Percentiles rank a stretch among this genome's conserved stretches.
phyloP scores from a whole-genome alignment of 2,888 invertebrate genomes.

The Copidosoma aretas region DNA sequence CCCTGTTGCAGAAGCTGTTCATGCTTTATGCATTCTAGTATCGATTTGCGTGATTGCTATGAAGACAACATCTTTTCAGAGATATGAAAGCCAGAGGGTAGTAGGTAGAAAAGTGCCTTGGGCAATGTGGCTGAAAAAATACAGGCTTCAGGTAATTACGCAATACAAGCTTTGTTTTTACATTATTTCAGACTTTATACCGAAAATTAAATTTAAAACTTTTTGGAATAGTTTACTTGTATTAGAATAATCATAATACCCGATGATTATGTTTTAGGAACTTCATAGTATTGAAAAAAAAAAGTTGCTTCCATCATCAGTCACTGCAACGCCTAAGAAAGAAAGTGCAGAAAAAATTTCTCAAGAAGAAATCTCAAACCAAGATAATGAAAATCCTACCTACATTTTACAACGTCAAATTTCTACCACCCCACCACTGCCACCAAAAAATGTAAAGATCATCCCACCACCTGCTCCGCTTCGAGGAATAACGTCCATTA shows the following conservation, averaged over 20 bases:
- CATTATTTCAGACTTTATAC: neutral
- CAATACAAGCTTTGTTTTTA: neutral
- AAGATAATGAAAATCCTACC: constrained; percentile 5
- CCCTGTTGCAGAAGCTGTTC: constrained; percentile 69
- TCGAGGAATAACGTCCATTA: constrained; percentile 56
- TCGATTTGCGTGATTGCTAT: constrained; percentile 75
- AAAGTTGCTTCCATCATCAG: constrained; percentile 46
- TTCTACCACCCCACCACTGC: constrained; percentile 58
- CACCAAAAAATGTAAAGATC: constrained; percentile 58
- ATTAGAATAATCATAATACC: no score
- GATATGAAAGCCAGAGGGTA: constrained; percentile 79
- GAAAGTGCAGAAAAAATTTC: constrained; percentile 15
- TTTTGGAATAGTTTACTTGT: no score
- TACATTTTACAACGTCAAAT: constrained; percentile 48
- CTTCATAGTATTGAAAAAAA: constrained; percentile 53
- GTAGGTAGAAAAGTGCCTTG: constrained; percentile 78
- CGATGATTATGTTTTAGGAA: constrained; percentile 45
- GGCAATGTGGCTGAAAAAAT: constrained; percentile 65
- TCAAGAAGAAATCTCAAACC: constrained; percentile 1
- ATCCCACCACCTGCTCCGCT: constrained; percentile 59
- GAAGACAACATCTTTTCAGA: constrained; percentile 75
- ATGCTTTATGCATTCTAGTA: constrained; percentile 72
- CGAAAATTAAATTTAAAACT: neutral
- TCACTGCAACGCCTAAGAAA: constrained; percentile 33
- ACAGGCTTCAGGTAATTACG: constrained; percentile 50